Base-by-base conservation (phyloP, 2,888 invertebrate species). In the Chironomus riparius region DNA sequence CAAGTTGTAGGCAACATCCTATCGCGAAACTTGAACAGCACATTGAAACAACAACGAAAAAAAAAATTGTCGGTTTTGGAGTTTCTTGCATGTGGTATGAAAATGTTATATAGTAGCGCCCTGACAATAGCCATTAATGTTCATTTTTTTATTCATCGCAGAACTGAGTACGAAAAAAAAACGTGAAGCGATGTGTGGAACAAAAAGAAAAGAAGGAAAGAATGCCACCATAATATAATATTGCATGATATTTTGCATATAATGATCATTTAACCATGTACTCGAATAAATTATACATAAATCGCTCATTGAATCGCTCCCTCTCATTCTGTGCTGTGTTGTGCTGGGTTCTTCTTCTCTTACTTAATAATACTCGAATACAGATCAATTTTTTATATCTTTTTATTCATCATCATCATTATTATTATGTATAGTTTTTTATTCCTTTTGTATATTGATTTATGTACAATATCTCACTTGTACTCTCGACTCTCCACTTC, bases 211-310 rank as follows among this genome's bases (percentile, higher is more conserved):
- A 38, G 38, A 38, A 38, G 38, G 38, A 38, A 38, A 18, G 15
- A 18, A 56, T 56, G 56, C 56, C 70, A 70, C n/a, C 18, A n/a
- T 38, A 70, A 69, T 47, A 71, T 71, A 48, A 50, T 56, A 61
- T 22, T 61, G 72, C 72, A 72, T 62, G 56, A 38, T 48, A 61
- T 62, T 68, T 28, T 72, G 72, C 72, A 72, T 72, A 72, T 72
- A 72, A 72, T 72, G 72, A 72, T 72, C 72, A 50, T 24, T 62
- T 48, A 48, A 70, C 22, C 70, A 70, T 71, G 71, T 71, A 71
- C 48, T 22, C 50, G 71, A 71, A 71, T 71, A 47, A 71, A 71
- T 71, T 71, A 70, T 70, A 56, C 48, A 56, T 56, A 56, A 71
- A 71, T 68, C 28, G 22, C 28, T 68, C 28, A 28, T 38, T 38